Percentiles rank a stretch among this genome's conserved stretches.
Conservation (phyloP, 2,888 invertebrate species). For the Trachelus stipa region DNA sequence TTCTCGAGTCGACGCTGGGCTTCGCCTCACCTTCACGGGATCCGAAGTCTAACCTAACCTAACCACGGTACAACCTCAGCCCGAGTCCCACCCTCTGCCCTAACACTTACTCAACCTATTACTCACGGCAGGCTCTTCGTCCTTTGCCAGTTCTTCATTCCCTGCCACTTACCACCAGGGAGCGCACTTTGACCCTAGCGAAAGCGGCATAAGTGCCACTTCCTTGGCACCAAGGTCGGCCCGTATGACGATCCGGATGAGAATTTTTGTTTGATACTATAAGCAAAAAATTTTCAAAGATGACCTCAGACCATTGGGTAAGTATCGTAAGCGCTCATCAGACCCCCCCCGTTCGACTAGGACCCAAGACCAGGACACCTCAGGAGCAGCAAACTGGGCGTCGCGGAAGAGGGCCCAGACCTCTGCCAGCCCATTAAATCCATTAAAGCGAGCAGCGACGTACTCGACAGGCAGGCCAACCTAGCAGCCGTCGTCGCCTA, state of each 20-base stretch:
- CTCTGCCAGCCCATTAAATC: conserved; percentile 58
- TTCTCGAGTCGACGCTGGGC: conserved; percentile 18
- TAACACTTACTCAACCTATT: background rate
- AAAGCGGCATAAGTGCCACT: background rate
- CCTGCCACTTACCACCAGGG: background rate
- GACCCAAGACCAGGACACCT: background rate
- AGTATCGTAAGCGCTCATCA: background rate
- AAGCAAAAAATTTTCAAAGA: no score
- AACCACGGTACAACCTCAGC: conserved; percentile 13
- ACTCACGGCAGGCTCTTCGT: background rate
- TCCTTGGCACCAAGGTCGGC: background rate
- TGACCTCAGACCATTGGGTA: background rate
- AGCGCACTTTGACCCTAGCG: background rate
- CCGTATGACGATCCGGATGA: background rate
- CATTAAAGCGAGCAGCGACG: conserved; percentile 53
- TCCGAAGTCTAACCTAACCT: background rate
- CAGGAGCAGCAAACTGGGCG: background rate
- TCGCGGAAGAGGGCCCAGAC: conserved; percentile 15
- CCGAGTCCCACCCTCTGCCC: no score
- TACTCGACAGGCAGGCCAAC: conserved; percentile 25
- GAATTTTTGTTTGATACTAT: no score
- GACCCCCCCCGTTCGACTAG: background rate
- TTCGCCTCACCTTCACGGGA: conserved; percentile 1
- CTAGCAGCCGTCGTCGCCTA: conserved; percentile 28
- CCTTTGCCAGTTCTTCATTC: background rate